Evolutionary conservation across 2,888 invertebrate species (phyloP).

Genomic region (Norana najaformis): DNA sequence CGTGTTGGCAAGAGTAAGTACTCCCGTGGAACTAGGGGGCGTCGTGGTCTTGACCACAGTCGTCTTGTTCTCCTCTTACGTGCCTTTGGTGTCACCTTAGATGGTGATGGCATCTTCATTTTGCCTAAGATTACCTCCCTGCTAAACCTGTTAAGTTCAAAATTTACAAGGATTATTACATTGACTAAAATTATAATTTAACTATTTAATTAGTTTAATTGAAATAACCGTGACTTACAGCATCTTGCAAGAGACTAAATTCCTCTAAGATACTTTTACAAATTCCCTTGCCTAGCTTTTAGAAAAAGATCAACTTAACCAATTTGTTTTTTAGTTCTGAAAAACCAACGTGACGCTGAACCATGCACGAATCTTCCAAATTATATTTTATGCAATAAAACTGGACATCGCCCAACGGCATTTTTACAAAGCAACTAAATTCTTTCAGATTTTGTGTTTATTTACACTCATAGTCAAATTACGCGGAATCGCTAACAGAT

Average conservation of each 20-base stretch:
- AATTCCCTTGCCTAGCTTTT: neutral
- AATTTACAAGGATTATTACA: neutral
- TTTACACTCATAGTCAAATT: neutral
- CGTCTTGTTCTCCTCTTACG: slow-evolving; percentile 6
- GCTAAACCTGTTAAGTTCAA: slow-evolving; percentile 13
- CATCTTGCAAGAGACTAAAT: neutral
- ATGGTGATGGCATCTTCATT: neutral
- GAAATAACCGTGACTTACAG: neutral
- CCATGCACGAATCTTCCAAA: neutral
- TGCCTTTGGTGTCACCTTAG: neutral
- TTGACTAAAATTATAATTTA: neutral
- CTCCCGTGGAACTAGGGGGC: neutral
- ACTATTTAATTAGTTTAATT: too few species aligned
- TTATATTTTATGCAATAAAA: too few species aligned
- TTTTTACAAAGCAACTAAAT: neutral
- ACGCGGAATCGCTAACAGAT: too few species aligned
- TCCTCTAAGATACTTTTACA: neutral
- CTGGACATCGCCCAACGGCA: neutral
- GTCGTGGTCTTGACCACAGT: neutral
- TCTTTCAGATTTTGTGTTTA: neutral
- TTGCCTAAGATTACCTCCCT: neutral
- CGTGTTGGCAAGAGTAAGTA: slow-evolving; percentile 57
- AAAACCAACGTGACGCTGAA: neutral
- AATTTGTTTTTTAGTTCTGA: neutral
- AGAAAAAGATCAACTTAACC: neutral